phyloP scores from a whole-genome alignment of 30 jellyfish, hydroid and myxozoan genomes.

The Aurelia aurita complex sp. Pacific region DNA sequence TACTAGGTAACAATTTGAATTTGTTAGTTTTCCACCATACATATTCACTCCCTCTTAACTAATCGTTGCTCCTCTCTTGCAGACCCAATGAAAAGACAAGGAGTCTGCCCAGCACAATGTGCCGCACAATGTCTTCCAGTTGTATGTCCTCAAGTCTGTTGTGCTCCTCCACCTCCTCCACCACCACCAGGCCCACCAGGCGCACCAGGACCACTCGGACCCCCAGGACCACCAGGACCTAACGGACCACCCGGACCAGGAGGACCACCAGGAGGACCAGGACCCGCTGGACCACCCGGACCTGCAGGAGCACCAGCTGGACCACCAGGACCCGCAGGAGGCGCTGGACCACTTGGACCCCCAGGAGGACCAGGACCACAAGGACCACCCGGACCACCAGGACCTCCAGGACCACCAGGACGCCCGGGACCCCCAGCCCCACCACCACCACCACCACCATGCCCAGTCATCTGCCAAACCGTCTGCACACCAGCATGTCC shows the following conservation, averaged over 20 bases:
- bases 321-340: constrained; percentile 94
- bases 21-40: too few species aligned
- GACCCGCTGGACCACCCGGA: constrained; percentile 88
- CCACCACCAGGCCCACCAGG: constrained; percentile 99
- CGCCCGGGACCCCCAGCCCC: constrained; percentile 99
- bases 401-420: constrained; percentile 99
- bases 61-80: neutral
- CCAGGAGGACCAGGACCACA: constrained; percentile 96
- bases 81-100: constrained; percentile 76
- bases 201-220: constrained; percentile 99
- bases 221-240: constrained; percentile 99
- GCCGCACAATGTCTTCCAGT: constrained; percentile 74
- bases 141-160: constrained; percentile 46
- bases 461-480: constrained; percentile 87
- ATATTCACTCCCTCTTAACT: too few species aligned
- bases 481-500: constrained; percentile 83
- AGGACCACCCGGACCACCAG: constrained; percentile 99
- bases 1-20: too few species aligned
- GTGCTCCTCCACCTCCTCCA: constrained; percentile 99
- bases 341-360: constrained; percentile 91
- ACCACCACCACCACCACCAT: constrained; percentile 99
- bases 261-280: constrained; percentile 96
- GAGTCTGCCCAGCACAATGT: constrained; percentile 70
- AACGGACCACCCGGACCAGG: constrained; percentile 99
- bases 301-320: constrained; percentile 98